Conservation (phyloP, 2,113 vertebrate genomes). For the Eubucco bourcierii region DNA sequence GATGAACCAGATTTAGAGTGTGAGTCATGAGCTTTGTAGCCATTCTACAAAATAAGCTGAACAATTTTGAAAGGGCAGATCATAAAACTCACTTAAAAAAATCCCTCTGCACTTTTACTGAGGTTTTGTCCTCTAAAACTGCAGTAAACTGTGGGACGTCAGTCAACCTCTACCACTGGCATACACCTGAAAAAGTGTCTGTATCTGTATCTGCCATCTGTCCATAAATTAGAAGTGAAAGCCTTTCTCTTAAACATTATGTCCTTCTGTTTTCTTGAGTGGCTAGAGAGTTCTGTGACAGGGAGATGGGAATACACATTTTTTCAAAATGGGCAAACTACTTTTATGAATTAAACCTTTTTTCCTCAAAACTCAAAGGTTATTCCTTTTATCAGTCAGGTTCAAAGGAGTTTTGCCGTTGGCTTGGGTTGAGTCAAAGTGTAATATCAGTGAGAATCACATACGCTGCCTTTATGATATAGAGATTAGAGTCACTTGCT, state of each 20-base stretch:
- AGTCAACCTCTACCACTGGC: not conserved
- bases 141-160: not conserved
- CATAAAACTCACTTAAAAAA: not conserved
- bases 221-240: not conserved
- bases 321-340: not conserved
- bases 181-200: not conserved
- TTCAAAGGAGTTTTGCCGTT: not conserved
- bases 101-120: not conserved
- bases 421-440: not conserved
- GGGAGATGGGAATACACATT: accelerated
- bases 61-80: not conserved
- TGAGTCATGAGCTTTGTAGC: not conserved
- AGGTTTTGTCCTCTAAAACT: not conserved
- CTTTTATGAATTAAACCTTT: not conserved
- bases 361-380: not conserved
- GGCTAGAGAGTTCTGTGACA: not conserved
- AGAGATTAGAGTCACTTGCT: not conserved
- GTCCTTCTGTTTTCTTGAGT: not conserved
- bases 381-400: not conserved
- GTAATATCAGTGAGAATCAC: not conserved
- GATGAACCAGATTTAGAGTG: not conserved
- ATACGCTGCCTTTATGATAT: not conserved
- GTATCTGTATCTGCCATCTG: not conserved
- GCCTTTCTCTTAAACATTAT: not conserved
- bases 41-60: not conserved